Conservation (phyloP, 2,888 invertebrate species). For the Cryptus armator region DNA sequence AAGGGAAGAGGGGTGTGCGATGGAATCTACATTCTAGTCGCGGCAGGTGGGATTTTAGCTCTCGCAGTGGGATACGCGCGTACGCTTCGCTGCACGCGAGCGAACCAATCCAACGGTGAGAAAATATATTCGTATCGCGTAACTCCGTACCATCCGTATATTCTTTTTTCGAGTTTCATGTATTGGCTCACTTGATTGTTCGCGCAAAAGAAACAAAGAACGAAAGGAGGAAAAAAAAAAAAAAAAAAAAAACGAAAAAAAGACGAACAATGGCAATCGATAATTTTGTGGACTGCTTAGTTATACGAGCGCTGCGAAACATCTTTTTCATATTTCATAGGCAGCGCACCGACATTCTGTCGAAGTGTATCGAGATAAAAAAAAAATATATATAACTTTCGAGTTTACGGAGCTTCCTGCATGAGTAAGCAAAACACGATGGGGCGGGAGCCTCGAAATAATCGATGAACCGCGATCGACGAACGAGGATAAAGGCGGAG, state of each 20-base stretch:
- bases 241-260: background rate
- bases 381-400: background rate
- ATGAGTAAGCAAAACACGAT: slow-evolving; percentile 6
- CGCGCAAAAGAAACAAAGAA: background rate
- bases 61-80: slow-evolving; percentile 40
- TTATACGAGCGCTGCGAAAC: background rate
- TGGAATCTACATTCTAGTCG: slow-evolving; percentile 70
- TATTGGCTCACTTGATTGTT: slow-evolving; percentile 9
- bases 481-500: background rate
- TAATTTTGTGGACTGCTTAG: background rate
- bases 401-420: background rate
- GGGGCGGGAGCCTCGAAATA: background rate
- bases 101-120: slow-evolving; percentile 37
- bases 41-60: slow-evolving; percentile 33
- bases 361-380: background rate
- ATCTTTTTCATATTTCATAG: background rate
- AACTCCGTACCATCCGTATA: slow-evolving; percentile 48
- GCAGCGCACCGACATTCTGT: background rate
- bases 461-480: slow-evolving; percentile 24
- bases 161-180: slow-evolving; percentile 23
- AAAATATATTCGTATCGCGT: slow-evolving; percentile 59
- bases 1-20: slow-evolving; percentile 40
- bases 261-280: background rate
- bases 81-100: slow-evolving; percentile 55
- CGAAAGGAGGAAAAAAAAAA: background rate